Evolutionary conservation across 2,113 vertebrate genomes (phyloP).

Genomic region (Syngnathus typhle): DNA sequence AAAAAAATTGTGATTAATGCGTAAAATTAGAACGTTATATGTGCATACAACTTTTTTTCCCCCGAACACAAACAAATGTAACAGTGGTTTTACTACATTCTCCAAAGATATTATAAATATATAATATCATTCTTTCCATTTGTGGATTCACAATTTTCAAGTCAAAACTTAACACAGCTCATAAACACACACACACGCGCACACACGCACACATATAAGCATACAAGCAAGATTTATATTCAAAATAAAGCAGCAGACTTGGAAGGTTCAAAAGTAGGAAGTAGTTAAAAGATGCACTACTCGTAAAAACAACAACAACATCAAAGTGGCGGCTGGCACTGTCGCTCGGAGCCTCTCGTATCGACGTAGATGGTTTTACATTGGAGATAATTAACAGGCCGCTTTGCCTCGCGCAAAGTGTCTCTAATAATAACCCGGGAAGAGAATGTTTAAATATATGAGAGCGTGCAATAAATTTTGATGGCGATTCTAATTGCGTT

Average conservation of each 20-base stretch:
- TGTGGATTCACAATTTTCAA: background rate
- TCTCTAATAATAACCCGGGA: conserved; percentile 8
- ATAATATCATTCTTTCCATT: background rate
- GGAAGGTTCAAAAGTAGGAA: background rate
- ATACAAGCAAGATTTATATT: background rate
- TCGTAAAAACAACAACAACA: background rate
- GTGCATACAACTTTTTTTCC: no score
- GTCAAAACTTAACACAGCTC: background rate
- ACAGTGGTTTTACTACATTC: no score
- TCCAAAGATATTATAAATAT: background rate
- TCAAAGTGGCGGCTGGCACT: background rate
- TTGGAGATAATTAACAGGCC: background rate
- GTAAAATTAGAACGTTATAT: no score
- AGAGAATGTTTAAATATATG: conserved; percentile 7
- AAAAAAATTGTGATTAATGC: background rate
- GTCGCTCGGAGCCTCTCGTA: background rate
- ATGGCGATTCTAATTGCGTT: conserved; percentile 2
- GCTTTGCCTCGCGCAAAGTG: background rate
- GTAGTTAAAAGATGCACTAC: background rate
- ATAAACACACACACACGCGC: background rate
- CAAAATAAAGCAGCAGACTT: background rate
- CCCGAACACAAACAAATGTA: no score
- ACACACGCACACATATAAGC: background rate
- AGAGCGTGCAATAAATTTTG: conserved; percentile 4
- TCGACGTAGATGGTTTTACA: conserved; percentile 2